Percentiles rank a stretch among this genome's conserved stretches.
phyloP scores from a whole-genome alignment of 2,113 vertebrate species.

The Neoarius graeffei region DNA sequence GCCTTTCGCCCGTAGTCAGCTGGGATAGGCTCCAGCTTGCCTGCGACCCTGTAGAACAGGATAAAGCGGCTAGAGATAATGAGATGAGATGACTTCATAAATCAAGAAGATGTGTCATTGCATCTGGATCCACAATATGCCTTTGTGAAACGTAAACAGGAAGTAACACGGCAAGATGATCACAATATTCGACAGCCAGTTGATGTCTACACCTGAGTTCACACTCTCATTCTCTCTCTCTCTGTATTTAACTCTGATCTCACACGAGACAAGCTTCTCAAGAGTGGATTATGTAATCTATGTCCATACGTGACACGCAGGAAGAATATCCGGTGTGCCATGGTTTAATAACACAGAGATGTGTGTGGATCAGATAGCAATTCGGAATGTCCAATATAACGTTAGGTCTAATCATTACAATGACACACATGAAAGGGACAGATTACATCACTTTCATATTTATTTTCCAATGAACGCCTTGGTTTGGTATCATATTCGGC shows the following conservation, averaged over 20 bases:
- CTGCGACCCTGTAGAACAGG: too few relatives aligned
- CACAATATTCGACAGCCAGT: background rate
- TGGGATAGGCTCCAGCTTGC: too few relatives aligned
- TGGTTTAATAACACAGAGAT: conserved; percentile 43
- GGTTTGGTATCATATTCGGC: background rate
- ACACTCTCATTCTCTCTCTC: background rate
- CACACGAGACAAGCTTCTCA: background rate
- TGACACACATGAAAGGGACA: background rate
- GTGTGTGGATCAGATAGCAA: conserved; percentile 33
- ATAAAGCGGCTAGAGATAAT: too few relatives aligned
- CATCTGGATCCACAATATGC: background rate
- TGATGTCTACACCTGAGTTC: background rate
- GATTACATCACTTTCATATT: conserved; percentile 5
- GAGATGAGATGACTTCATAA: background rate
- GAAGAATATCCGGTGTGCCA: conserved; percentile 27
- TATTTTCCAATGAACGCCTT: background rate
- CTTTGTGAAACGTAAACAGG: background rate
- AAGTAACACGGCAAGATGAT: background rate
- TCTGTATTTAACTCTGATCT: background rate
- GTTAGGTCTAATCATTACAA: background rate
- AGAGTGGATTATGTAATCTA: conserved; percentile 9
- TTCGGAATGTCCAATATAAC: background rate
- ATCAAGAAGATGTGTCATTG: background rate
- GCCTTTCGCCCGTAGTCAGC: too few relatives aligned
- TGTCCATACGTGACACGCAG: conserved; percentile 3